phyloP scores from a whole-genome alignment of 2,797 vertebrate species.

The Gymnocypris eckloni region DNA sequence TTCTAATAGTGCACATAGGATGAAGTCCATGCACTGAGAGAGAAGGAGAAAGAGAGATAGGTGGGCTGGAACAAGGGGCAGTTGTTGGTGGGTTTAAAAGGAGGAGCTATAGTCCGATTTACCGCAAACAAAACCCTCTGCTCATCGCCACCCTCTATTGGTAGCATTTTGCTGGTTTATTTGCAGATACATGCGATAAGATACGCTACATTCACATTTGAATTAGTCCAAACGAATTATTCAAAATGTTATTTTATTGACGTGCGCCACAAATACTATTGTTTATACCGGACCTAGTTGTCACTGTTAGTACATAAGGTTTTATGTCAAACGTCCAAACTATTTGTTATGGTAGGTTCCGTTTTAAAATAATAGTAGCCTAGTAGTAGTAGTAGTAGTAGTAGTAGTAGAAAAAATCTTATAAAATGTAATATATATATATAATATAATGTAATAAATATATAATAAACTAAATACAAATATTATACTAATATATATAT shows the following conservation, averaged over 20 bases:
- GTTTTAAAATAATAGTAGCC: neutral
- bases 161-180: constrained; percentile 10
- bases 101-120: constrained; percentile 24
- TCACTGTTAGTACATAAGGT: neutral
- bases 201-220: neutral
- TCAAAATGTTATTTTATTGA: neutral
- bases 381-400: neutral
- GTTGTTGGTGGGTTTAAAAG: constrained; percentile 51
- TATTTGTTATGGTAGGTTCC: neutral
- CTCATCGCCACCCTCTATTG: constrained; percentile 58
- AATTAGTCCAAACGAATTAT: neutral
- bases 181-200: neutral
- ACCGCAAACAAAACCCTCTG: constrained; percentile 31
- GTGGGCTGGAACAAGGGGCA: constrained; percentile 1
- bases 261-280: neutral
- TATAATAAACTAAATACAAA: too few relatives aligned
- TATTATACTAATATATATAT: too few relatives aligned
- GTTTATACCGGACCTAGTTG: neutral
- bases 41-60: constrained; percentile 41
- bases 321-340: neutral
- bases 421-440: too few relatives aligned
- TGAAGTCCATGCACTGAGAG: constrained; percentile 34
- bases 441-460: too few relatives aligned
- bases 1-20: neutral
- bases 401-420: too few relatives aligned